These are phyloP conservation scores for Brachyopa scutellaris DNA, from an alignment of 2,888 invertebrate genomes.

Conservation along the genomic window DNA sequence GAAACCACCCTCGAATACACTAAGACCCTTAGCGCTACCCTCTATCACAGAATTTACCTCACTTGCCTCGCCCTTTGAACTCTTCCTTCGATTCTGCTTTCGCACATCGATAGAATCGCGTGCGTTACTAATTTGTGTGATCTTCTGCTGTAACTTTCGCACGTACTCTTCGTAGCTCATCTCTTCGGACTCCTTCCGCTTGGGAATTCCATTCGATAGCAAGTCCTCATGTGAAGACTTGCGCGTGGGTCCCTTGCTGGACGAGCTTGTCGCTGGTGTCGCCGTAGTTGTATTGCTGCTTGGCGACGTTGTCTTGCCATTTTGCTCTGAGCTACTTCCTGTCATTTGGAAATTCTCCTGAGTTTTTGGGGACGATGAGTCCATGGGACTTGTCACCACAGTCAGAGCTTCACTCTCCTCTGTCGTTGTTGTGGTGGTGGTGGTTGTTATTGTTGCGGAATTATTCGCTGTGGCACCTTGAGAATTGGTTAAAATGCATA, in stretches of 20 bases:
- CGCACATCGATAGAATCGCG: conserved; percentile 87
- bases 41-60: conserved; percentile 79
- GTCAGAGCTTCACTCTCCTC: conserved; percentile 85
- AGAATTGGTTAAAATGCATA: conserved; percentile 83
- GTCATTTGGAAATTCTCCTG: conserved; percentile 75
- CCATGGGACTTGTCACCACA: conserved; percentile 83
- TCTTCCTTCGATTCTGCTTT: conserved; percentile 83
- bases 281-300: conserved; percentile 80
- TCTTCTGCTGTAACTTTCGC: conserved; percentile 86
- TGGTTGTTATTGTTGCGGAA: conserved; percentile 63
- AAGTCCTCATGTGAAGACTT: conserved; percentile 74
- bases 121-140: conserved; percentile 87
- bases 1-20: conserved; percentile 52
- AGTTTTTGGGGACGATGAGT: conserved; percentile 78
- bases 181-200: conserved; percentile 80
- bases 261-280: conserved; percentile 75
- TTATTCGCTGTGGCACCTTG: conserved; percentile 74
- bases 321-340: conserved; percentile 63
- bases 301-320: conserved; percentile 76
- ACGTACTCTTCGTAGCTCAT: conserved; percentile 85
- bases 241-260: conserved; percentile 73
- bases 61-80: conserved; percentile 82
- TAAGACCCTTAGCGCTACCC: conserved; percentile 47
- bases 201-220: conserved; percentile 65
- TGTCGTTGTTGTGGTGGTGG: conserved; percentile 82